Base-by-base conservation (phyloP, 2,797 vertebrate genomes). In the Odontamblyopus lacepedii region DNA sequence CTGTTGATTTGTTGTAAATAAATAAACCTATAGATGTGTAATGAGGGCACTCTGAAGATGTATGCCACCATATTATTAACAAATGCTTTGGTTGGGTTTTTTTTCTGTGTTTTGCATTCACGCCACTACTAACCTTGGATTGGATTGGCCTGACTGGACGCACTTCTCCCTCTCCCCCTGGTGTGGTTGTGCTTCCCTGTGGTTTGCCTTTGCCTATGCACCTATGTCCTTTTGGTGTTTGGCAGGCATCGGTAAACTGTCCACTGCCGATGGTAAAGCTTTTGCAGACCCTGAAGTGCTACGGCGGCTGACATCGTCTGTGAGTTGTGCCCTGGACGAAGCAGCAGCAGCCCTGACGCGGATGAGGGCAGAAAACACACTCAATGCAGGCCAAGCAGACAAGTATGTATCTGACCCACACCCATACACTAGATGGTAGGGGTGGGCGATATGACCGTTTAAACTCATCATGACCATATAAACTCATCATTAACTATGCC, bases 221-320 rank as follows among this genome's bases (percentile, higher is more conserved):
- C 88, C 90, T 91, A 89, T 93, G 88, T 92, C 89, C 62, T 91
- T 85, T 88, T 87, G 92, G 90, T 93, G 90, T 87, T 92, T 86
- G 91, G 92, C 94, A 99, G 97, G 98, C 94, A 98, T 99, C 94
- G 98, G 97, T 96, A 99, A 99, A 96, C 95, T 99, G 91, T 99
- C 98, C 94, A 99, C 97, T 95, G 96, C 97, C 90, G 98, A 99
- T 96, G 98, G 98, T 94, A 99, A 99, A 98, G 97, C 98, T 95
- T 99, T 99, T 95, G 97, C 98, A 96, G 98, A 99, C 95, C 98
- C 98, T 0, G 98, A 99, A 89, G 98, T 99, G 76, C 96, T 99
- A 79, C 95, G 97, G 63, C 95, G 97, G 84, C 91, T 99, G 93
- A 99, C 98, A 1, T 99, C 98, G 48, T 99, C 98, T 7, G 98